Percentiles rank a stretch among this genome's conserved stretches.
Evolutionary conservation across 2,888 invertebrate species (phyloP).

Genomic region (Thymelicus lineola): DNA sequence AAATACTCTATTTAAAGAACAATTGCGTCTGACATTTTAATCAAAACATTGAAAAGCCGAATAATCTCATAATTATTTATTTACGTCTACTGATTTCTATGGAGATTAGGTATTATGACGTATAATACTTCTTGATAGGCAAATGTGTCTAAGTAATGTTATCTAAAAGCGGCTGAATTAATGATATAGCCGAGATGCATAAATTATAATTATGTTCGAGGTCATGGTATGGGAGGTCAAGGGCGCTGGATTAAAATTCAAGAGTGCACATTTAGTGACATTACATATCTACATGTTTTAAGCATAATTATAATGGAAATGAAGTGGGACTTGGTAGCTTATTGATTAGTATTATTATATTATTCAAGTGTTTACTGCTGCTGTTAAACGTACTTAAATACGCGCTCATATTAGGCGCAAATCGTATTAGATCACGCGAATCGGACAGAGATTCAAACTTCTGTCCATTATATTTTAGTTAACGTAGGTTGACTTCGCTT

Average conservation of each 20-base stretch:
- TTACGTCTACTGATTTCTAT: background rate
- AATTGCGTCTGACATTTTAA: too few species aligned
- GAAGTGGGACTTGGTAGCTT: background rate
- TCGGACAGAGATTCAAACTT: too few species aligned
- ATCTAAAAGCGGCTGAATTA: background rate
- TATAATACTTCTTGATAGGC: background rate
- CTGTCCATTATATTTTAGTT: too few species aligned
- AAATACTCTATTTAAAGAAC: too few species aligned
- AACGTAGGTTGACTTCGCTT: too few species aligned
- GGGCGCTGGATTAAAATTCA: constrained; percentile 3
- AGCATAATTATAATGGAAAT: background rate
- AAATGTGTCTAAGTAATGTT: background rate
- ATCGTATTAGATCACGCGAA: too few species aligned
- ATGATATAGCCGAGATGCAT: background rate
- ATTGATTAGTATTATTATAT: background rate
- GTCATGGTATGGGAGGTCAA: background rate
- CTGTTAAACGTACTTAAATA: background rate
- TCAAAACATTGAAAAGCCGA: too few species aligned
- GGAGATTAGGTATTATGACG: background rate
- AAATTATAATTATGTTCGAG: background rate
- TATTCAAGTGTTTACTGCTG: background rate
- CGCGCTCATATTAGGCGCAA: too few species aligned
- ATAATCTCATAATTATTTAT: too few species aligned
- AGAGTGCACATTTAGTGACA: constrained; percentile 1
- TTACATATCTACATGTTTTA: background rate